Evolutionary conservation across 2,797 vertebrate species (phyloP).

Genomic region (Tokudaia tokunoshimensis): DNA sequence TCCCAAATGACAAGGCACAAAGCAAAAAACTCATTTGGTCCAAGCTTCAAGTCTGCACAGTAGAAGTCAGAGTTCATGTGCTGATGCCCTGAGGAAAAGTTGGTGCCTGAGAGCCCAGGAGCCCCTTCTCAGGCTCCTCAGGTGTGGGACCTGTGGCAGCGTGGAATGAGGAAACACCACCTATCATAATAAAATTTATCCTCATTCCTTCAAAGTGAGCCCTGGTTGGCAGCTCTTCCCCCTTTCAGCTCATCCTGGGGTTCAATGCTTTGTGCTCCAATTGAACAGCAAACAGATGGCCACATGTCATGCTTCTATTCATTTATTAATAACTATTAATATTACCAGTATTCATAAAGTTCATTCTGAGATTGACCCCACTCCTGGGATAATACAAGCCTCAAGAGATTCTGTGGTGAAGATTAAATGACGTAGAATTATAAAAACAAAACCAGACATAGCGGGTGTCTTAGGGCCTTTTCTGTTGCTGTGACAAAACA

Average conservation of each 20-base stretch:
- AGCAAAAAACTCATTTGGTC: constrained; percentile 45
- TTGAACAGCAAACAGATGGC: background rate
- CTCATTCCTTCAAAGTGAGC: background rate
- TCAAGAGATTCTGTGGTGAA: background rate
- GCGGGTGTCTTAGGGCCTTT: background rate
- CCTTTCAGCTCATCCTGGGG: too few relatives aligned
- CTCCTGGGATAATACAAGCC: background rate
- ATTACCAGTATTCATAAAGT: background rate
- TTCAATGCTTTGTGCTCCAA: background rate
- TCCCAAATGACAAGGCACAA: background rate
- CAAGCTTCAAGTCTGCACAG: background rate
- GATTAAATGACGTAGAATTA: background rate
- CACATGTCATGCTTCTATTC: background rate
- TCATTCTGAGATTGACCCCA: background rate
- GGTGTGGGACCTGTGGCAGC: fast-evolving
- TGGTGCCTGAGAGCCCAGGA: background rate
- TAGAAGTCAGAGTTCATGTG: background rate
- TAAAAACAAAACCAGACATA: background rate
- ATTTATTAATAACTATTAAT: background rate
- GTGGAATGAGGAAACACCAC: background rate
- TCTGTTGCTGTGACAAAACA: background rate
- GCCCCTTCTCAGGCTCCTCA: background rate
- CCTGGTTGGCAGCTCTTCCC: background rate
- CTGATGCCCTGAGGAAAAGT: background rate
- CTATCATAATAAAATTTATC: background rate